Conservation (phyloP, 1,140 invertebrate genomes). For the Schlechtendalia chinensis region DNA sequence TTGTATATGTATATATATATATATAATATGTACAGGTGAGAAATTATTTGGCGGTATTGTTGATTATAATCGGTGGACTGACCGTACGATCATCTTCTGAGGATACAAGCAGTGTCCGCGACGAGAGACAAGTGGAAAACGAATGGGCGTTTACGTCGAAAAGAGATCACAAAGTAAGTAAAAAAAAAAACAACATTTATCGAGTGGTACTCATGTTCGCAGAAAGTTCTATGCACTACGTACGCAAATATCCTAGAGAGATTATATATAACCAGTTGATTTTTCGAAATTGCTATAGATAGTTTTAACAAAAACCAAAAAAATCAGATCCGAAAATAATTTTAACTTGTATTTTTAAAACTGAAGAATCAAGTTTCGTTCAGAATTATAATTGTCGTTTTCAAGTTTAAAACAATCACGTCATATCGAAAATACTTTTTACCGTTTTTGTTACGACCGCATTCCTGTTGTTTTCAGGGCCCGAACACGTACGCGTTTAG, state of each 20-base stretch:
- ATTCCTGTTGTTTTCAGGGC: constrained; percentile 55
- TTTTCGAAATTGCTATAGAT: too few relatives aligned
- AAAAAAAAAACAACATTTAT: neutral
- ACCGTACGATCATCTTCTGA: neutral
- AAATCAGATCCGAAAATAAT: too few relatives aligned
- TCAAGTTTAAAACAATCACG: too few relatives aligned
- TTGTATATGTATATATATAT: too few relatives aligned
- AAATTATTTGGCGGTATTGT: neutral
- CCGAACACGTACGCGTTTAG: constrained; percentile 68
- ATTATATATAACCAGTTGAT: too few relatives aligned
- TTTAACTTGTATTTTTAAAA: too few relatives aligned
- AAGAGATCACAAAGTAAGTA: constrained; percentile 53
- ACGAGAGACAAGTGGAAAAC: constrained; percentile 52
- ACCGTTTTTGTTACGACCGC: neutral
- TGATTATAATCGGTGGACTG: neutral
- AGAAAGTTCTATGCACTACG: too few relatives aligned
- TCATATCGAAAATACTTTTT: too few relatives aligned
- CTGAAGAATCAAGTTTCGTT: too few relatives aligned
- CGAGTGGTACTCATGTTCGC: neutral
- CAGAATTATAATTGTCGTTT: too few relatives aligned
- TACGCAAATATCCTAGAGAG: too few relatives aligned
- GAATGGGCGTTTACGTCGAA: constrained; percentile 56
- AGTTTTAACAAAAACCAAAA: too few relatives aligned
- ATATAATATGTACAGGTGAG: neutral
- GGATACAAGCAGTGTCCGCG: neutral